Conservation (phyloP, 2,888 invertebrate species). For the Tenthredo distinguenda region DNA sequence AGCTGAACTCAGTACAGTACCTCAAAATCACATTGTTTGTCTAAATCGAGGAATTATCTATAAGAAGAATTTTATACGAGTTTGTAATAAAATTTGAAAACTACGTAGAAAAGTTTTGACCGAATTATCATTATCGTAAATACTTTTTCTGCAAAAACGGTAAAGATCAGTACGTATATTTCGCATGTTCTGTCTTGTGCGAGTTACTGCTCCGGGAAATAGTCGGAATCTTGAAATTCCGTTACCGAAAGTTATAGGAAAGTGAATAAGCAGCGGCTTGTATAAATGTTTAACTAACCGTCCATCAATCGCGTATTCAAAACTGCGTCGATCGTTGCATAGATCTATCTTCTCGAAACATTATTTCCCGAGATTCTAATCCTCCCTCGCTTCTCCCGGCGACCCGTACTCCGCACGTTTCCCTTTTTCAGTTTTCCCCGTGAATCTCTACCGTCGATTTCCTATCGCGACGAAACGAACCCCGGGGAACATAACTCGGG, state of each 20-base stretch:
- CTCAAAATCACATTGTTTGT: background rate
- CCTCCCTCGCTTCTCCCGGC: background rate
- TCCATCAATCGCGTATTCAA: background rate
- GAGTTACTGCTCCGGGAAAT: background rate
- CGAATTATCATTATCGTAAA: background rate
- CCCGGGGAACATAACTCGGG: background rate
- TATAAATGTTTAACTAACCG: constrained; percentile 24
- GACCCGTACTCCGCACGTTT: background rate
- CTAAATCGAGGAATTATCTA: background rate
- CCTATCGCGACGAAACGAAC: background rate
- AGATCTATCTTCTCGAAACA: background rate
- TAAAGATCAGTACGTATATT: background rate
- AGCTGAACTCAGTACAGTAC: background rate
- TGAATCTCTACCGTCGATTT: background rate
- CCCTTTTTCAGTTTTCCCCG: background rate
- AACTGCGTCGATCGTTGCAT: background rate
- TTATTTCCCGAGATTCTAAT: background rate
- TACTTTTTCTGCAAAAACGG: background rate
- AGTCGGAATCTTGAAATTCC: background rate
- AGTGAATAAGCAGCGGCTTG: constrained; percentile 1
- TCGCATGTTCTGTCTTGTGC: background rate
- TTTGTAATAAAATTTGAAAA: background rate
- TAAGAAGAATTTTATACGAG: background rate
- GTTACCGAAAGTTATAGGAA: background rate
- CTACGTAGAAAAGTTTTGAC: background rate